These are phyloP conservation scores for Chironomus tepperi DNA, from an alignment of 1,140 invertebrate genomes.

Conservation along the genomic window DNA sequence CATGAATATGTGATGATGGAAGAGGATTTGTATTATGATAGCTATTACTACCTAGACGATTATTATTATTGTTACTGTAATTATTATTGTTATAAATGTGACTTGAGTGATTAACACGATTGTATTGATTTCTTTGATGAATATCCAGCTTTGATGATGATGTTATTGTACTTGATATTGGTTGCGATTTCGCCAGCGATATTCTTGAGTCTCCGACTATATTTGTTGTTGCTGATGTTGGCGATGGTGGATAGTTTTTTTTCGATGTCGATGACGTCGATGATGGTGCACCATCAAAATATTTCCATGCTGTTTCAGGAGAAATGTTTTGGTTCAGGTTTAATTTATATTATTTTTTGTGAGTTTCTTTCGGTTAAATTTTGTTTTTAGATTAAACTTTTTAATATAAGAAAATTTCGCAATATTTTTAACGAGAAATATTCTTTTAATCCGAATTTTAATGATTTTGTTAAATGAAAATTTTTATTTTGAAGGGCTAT, in stretches of 20 bases:
- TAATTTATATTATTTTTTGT: neutral
- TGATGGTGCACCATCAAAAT: slow-evolving; percentile 4
- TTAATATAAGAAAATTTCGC: no score
- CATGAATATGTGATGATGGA: slow-evolving; percentile 29
- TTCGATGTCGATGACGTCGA: neutral
- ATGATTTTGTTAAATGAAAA: no score
- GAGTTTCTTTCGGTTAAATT: neutral
- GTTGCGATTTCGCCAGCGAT: neutral
- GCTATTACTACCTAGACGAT: slow-evolving; percentile 12
- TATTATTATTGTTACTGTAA: slow-evolving; percentile 18
- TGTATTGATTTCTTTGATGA: slow-evolving; percentile 37
- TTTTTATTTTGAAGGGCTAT: no score
- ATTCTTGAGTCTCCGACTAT: neutral
- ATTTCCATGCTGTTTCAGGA: slow-evolving; percentile 15
- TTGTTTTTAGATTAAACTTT: neutral
- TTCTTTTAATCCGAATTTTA: no score
- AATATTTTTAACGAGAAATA: no score
- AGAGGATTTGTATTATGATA: slow-evolving; percentile 28
- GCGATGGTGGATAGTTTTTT: neutral
- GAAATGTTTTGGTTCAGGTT: neutral
- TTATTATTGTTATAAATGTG: slow-evolving; percentile 31
- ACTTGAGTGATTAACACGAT: slow-evolving; percentile 39
- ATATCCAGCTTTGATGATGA: slow-evolving; percentile 32
- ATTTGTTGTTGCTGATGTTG: neutral
- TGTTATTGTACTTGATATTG: slow-evolving; percentile 21